Conservation (phyloP, 2,797 vertebrate species). For the Pogoniulus pusillus region DNA sequence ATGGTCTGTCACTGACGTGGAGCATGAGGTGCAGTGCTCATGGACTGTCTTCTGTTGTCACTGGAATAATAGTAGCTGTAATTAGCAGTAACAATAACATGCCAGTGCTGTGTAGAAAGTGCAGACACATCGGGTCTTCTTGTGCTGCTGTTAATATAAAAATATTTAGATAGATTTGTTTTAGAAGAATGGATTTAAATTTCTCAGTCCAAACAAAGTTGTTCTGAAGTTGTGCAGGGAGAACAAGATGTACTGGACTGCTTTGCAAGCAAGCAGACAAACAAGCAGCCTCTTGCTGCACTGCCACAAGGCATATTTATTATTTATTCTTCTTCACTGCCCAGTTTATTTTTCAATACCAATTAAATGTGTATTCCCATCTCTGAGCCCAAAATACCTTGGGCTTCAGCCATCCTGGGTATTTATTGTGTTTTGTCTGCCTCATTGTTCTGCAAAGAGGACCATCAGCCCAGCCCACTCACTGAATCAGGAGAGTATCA, state of each 20-base stretch:
- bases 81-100: slow-evolving; percentile 11
- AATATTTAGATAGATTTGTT: slow-evolving; percentile 51
- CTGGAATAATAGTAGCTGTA: neutral
- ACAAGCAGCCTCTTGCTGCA: slow-evolving; percentile 1
- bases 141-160: neutral
- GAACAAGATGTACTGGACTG: neutral
- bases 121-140: neutral
- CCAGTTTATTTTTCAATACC: slow-evolving; percentile 53
- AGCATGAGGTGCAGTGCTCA: neutral
- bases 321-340: slow-evolving; percentile 47
- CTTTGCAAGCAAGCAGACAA: neutral
- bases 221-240: neutral
- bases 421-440: neutral
- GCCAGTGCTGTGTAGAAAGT: neutral
- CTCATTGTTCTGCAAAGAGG: neutral
- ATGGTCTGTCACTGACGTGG: neutral
- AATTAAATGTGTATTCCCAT: slow-evolving; percentile 23
- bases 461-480: neutral
- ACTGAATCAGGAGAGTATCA: neutral
- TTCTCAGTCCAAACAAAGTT: slow-evolving; percentile 27
- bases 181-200: slow-evolving; percentile 25
- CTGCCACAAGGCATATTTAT: slow-evolving; percentile 44
- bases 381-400: neutral
- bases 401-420: slow-evolving; percentile 1
- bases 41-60: neutral